phyloP scores from a whole-genome alignment of 2,888 invertebrate species.

The Eristalis intricaria region DNA sequence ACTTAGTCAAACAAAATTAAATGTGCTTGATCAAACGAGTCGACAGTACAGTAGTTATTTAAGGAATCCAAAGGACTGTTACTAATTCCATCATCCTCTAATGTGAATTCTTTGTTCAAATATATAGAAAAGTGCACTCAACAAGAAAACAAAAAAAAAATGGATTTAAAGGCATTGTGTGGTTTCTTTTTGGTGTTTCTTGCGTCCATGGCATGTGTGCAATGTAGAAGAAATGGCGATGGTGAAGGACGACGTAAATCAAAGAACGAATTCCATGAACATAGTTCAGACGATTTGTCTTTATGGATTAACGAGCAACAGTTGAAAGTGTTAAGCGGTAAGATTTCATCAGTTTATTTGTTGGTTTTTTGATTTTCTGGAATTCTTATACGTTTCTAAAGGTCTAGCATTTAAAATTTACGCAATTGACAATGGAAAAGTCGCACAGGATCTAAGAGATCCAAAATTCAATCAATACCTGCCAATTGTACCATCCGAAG shows the following conservation, averaged over 20 bases:
- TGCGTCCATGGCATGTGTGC: slow-evolving; percentile 33
- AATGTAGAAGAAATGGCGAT: slow-evolving; percentile 61
- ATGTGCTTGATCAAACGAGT: not conserved
- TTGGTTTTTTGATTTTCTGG: not conserved
- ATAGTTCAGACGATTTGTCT: slow-evolving; percentile 84
- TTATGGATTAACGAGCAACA: slow-evolving; percentile 96
- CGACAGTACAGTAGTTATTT: not conserved
- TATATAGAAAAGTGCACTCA: slow-evolving; percentile 22
- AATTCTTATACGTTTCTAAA: slow-evolving; percentile 77
- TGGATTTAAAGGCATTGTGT: slow-evolving; percentile 50
- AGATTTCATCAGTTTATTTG: slow-evolving; percentile 74
- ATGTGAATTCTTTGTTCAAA: not conserved
- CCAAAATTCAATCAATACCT: slow-evolving; percentile 94
- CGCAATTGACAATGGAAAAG: slow-evolving; percentile 93
- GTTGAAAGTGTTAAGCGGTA: slow-evolving; percentile 95
- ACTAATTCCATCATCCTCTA: too few relatives aligned
- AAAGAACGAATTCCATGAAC: slow-evolving; percentile 74
- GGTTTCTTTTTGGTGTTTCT: slow-evolving; percentile 39
- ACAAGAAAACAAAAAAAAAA: slow-evolving; percentile 28
- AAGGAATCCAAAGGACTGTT: not conserved
- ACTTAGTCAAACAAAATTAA: not conserved
- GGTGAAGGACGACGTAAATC: slow-evolving; percentile 74
- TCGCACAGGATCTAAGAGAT: slow-evolving; percentile 92
- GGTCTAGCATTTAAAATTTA: slow-evolving; percentile 94
- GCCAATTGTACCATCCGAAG: slow-evolving; percentile 95